Percentiles rank a stretch among this genome's conserved stretches.
These are phyloP conservation scores for Antechinus flavipes DNA, from an alignment of 2,113 vertebrate genomes.

Conservation along the genomic window DNA sequence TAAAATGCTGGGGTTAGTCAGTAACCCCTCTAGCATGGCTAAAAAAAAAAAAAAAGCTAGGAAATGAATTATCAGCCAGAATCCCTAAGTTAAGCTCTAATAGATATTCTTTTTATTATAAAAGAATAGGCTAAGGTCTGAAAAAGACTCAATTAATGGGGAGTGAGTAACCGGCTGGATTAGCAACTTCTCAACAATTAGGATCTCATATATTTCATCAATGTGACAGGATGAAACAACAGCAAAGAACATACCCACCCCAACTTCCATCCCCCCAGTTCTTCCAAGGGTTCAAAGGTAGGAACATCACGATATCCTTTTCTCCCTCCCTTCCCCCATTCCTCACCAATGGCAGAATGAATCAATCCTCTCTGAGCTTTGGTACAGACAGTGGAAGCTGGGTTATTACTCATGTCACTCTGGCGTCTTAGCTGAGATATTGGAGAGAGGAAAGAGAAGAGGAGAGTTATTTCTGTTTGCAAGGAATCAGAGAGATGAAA, in stretches of 20 bases:
- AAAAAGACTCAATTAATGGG: slow-evolving; percentile 14
- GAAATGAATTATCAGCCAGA: slow-evolving; percentile 14
- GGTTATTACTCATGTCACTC: slow-evolving; percentile 70
- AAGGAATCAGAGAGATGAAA: slow-evolving; percentile 24
- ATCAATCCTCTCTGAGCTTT: slow-evolving; percentile 63
- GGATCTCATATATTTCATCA: slow-evolving; percentile 37
- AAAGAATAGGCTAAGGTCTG: slow-evolving; percentile 22
- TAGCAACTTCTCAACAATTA: slow-evolving; percentile 24
- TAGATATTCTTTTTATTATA: slow-evolving; percentile 50
- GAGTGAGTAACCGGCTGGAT: neutral
- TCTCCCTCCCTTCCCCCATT: neutral
- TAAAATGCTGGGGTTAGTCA: slow-evolving; percentile 35
- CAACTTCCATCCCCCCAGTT: neutral
- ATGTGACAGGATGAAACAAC: slow-evolving; percentile 18
- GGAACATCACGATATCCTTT: slow-evolving; percentile 10
- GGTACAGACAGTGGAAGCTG: neutral
- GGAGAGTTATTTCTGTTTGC: slow-evolving; percentile 52
- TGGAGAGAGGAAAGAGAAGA: slow-evolving; percentile 69
- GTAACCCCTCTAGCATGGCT: neutral
- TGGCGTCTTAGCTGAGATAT: slow-evolving; percentile 55
- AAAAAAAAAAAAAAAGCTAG: slow-evolving; percentile 37
- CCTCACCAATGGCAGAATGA: neutral
- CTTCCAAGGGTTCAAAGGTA: slow-evolving; percentile 58
- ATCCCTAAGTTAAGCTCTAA: neutral
- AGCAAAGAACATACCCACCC: slow-evolving; percentile 48